These are phyloP conservation scores for Chydorus sphaericus DNA, from an alignment of 2,888 invertebrate genomes.

Conservation along the genomic window DNA sequence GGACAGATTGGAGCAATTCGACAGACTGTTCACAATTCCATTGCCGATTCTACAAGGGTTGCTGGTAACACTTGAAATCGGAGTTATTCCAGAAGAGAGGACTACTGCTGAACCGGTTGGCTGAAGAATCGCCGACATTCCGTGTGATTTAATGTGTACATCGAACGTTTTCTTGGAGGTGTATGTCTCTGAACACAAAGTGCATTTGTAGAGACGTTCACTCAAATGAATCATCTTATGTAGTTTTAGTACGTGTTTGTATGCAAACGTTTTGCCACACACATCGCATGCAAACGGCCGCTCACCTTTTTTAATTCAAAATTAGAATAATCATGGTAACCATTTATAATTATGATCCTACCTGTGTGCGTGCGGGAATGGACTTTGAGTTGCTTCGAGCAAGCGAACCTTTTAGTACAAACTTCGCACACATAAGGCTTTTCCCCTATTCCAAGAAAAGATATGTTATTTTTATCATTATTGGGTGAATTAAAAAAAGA, in stretches of 20 bases:
- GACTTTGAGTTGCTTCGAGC: conserved; percentile 79
- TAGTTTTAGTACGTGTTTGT: conserved; percentile 76
- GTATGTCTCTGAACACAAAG: conserved; percentile 78
- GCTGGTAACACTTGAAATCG: not conserved
- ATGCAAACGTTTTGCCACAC: conserved; percentile 77
- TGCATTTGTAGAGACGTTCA: conserved; percentile 82
- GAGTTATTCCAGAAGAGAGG: not conserved
- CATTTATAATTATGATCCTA: not conserved
- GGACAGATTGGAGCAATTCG: too few species aligned
- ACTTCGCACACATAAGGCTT: conserved; percentile 59
- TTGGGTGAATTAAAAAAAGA: not conserved
- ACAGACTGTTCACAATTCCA: too few species aligned
- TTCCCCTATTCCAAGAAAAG: conserved; percentile 16
- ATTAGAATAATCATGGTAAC: not conserved
- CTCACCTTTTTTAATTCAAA: conserved; percentile 40
- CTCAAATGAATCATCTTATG: conserved; percentile 83
- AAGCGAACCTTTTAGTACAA: conserved; percentile 81
- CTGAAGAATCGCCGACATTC: not conserved
- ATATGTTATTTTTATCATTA: too few species aligned
- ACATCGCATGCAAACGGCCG: conserved; percentile 83
- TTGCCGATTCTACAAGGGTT: too few species aligned
- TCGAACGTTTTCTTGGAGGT: conserved; percentile 84
- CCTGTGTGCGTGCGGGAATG: conserved; percentile 73
- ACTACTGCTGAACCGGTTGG: not conserved
- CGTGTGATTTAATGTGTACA: conserved; percentile 66